Percentiles rank a stretch among this genome's conserved stretches.
Conservation (phyloP, 1,140 invertebrate species). For the Oreohelix idahoensis region DNA sequence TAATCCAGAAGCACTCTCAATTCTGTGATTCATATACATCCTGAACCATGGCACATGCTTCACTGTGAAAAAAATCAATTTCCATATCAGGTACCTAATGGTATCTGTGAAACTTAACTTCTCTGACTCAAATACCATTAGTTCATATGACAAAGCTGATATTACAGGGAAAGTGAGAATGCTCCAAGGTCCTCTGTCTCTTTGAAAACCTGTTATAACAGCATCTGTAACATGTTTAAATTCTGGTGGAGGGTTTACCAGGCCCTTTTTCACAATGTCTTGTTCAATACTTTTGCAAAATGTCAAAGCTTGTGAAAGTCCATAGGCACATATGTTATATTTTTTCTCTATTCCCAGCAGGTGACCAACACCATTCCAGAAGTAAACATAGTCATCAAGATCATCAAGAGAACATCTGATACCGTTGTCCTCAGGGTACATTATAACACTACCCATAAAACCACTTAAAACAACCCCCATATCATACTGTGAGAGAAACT, state of each 20-base stretch:
- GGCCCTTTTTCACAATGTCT: conserved; percentile 37
- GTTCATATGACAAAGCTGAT: background rate
- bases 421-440: conserved; percentile 80
- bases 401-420: conserved; percentile 75
- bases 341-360: conserved; percentile 87
- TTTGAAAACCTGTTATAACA: conserved; percentile 38
- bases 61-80: conserved; percentile 9
- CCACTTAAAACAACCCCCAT: conserved; percentile 81
- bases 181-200: background rate
- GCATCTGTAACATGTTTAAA: conserved; percentile 48
- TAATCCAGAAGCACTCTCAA: background rate
- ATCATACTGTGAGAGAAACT: conserved; percentile 81
- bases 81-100: conserved; percentile 15
- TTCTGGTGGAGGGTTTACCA: conserved; percentile 45
- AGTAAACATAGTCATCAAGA: conserved; percentile 83
- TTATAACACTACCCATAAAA: conserved; percentile 85
- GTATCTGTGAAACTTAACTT: conserved; percentile 5
- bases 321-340: conserved; percentile 78
- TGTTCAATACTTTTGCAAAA: conserved; percentile 62
- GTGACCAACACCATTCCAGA: conserved; percentile 87
- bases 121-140: background rate
- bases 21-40: background rate
- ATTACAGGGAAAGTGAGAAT: conserved; percentile 26
- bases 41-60: conserved; percentile 14
- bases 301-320: conserved; percentile 69